Evolutionary conservation across 2,888 invertebrate species (phyloP), one percentile per base, ranked within the genome.

Genomic region (Cenopis cana): DNA sequence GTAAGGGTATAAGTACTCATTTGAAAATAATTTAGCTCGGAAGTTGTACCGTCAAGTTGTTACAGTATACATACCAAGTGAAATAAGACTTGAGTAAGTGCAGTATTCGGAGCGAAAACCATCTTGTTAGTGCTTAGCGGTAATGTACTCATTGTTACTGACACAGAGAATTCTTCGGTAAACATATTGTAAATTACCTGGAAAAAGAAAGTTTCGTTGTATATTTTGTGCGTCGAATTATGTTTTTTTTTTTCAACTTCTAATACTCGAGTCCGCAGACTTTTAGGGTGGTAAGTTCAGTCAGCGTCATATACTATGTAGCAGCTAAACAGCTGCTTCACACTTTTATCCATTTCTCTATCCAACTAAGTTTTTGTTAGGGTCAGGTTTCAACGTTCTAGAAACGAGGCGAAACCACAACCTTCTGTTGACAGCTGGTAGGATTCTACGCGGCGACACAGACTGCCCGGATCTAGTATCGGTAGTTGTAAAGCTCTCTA

Each of bases 51-150:
- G 5, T 8, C 3, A 33, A 5, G 24, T 17, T 56, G 46, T 49
- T 14, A n/a, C n/a, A n/a, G n/a, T n/a, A n/a, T 67, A 68, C 83
- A 82, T 82, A 91, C 91, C 81, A 85, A 60, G 49, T 78, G 73
- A 2, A 79, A 75, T 2, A 88, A 76, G 0, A 86, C 76, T 38
- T 84, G 83, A 2, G 84, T 80, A 0, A 80, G 73, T 0, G 73
- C 72, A 56, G 85, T 84, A 1, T 33, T 61, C 0, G 90, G 89
- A 17, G 81, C 54, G n/a, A 88, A 83, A 1, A 64, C 56, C 20
- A 86, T 75, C 9, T 64, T 69, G 14, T 76, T 82, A 0, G 52
- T 77, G 12, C 69, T 77, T 2, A 41, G 74, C 0, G 70, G 55
- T 1, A 77, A 71, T 4, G 0, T 67, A 0, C 72, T 77, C 0